Base-by-base conservation (phyloP, 2,797 vertebrate genomes). In the Fundulus diaphanus region DNA sequence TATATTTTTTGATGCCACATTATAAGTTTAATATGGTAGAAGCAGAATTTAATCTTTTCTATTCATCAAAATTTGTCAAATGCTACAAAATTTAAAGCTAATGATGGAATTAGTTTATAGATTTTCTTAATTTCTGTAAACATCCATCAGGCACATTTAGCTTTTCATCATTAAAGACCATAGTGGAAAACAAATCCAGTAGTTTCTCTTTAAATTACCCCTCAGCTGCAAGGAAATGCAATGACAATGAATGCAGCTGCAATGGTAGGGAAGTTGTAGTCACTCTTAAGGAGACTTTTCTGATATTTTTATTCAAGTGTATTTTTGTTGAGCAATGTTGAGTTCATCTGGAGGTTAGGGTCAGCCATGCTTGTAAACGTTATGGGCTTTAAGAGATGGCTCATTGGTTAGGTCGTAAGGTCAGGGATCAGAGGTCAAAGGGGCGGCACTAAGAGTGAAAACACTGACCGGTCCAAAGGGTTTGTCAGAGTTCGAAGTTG, bases 271-370 rank as follows among this genome's bases (percentile, higher is more conserved):
- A 71, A 75, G 82, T 74, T 71, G 71, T 70, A 20, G 42, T 29
- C 52, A 20, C 69, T 78, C 35, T 76, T 80, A 75, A 74, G 51
- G 77, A 76, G 68, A 77, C 79, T 82, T 80, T 52, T 68, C 68
- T 68, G n/a, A 65, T 54, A 67, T 68, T 54, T 77, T 83, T 69
- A 77, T 84, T 72, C 71, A 70, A 40, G 72, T 72, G 24, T 83
- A 49, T 68, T 79, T 70, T 83, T 80, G 76, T 83, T 82, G 57
- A 76, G 81, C 79, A 83, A 76, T 29, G 73, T 13, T 1, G 85
- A 84, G 93, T 93, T 94, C 90, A 90, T 75, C 27, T 52, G 1
- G 27, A 76, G 92, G 92, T 94, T 91, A 92, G 88, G 90, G 93
- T 92, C 89, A 81, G 91, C 89, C 88, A 92, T 69, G 81, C 88